Evolutionary conservation across 2,888 invertebrate genomes (phyloP), one percentile per base, ranked within the genome.

Genomic region (Hydrotaea cyrtoneurina): DNA sequence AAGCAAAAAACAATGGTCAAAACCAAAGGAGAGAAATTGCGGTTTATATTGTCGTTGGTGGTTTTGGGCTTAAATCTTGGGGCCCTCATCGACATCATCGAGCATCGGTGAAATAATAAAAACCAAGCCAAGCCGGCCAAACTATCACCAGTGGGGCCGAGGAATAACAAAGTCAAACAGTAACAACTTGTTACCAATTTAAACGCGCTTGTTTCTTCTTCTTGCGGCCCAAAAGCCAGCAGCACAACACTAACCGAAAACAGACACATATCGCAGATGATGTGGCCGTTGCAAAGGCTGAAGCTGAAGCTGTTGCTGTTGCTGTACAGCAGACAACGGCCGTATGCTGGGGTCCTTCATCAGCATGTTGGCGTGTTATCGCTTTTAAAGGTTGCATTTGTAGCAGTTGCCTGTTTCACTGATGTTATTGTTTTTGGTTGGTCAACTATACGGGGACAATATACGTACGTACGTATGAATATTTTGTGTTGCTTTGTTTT

Each of bases 131-230:
- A 74, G n/a, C n/a, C 53, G 23, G 15, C 43, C 21, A 11, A 17
- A 71, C 23, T 66, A 43, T 39, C 1, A 7, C 21, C 62, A 55
- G 36, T n/a, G 46, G 31, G 39, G 62, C 39, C 59, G 2, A 17
- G 17, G 72, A 4, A 19, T 57, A 80, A 74, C 39, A 69, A 84
- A 80, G 74, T 80, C 69, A 80, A 78, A 84, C 75, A 75, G 74
- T 79, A 82, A 85, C 85, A 85, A 85, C 50, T 83, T 85, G 85
- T 85, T 85, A 85, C 82, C 85, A 80, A 80, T 83, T 82, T 77
- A 73, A 85, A 79, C 85, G 79, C 82, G 76, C 77, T 81, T 36
- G 17, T 55, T 26, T 31, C 55, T 13, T 80, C 74, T 79, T 55
- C n/a, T 81, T 31, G 2, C 7, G 76, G 62, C 81, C 66, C 62